Conservation (phyloP, 2,113 vertebrate species). For the Neolamprologus cancellatus region DNA sequence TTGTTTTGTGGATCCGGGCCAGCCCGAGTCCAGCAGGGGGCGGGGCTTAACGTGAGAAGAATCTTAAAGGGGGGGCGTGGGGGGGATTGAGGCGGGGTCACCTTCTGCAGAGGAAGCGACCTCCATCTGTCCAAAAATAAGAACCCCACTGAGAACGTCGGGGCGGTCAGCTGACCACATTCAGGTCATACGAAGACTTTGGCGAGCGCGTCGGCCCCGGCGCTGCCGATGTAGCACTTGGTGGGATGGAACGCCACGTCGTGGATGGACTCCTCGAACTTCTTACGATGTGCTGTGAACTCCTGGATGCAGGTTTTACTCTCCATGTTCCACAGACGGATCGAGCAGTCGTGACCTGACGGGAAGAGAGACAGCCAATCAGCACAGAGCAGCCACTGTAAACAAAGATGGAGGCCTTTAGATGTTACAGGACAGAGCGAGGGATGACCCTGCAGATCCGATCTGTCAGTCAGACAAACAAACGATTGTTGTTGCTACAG, state of each 20-base stretch:
- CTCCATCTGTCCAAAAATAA: not conserved
- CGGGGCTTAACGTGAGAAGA: not conserved
- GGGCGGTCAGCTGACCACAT: not conserved
- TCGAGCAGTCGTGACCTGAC: slow-evolving; percentile 94
- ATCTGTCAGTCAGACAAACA: not conserved
- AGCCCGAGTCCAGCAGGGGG: slow-evolving; percentile 16
- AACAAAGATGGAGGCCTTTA: accelerated
- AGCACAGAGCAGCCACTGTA: not conserved
- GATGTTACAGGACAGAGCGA: accelerated
- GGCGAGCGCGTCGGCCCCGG: slow-evolving; percentile 92
- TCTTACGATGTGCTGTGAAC: slow-evolving; percentile 95
- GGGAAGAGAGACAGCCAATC: not conserved
- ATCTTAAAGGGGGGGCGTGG: not conserved
- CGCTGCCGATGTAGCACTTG: slow-evolving; percentile 93
- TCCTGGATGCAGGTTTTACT: slow-evolving; percentile 97
- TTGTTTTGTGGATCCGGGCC: slow-evolving; percentile 19
- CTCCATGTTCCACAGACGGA: slow-evolving; percentile 97
- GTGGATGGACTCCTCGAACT: slow-evolving; percentile 93
- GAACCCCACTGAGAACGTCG: not conserved
- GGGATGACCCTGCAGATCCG: not conserved
- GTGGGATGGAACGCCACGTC: slow-evolving; percentile 95
- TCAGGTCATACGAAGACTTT: slow-evolving; percentile 89
- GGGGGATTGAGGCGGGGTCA: not conserved
- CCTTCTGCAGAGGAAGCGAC: not conserved
- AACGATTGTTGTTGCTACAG: not conserved